Evolutionary conservation across 1,140 invertebrate species (phyloP), one percentile per base, ranked within the genome.

Genomic region (Stegodyphus dumicola): DNA sequence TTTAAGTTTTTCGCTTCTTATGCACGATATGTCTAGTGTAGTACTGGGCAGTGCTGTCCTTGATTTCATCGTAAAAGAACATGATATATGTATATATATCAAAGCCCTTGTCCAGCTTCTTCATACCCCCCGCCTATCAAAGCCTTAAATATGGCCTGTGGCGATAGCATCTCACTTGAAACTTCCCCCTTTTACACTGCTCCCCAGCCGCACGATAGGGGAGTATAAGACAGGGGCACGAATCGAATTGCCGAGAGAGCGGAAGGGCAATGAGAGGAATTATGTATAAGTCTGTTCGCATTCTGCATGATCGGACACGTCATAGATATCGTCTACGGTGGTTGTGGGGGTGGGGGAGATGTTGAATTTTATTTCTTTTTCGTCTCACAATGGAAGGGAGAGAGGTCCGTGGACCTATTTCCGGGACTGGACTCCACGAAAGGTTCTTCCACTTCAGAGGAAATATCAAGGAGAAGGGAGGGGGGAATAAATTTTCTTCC

Each of bases 251-350:
- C 17, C 65, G 65, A 54, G 51, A 10, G 70, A 73, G 69, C 79
- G 79, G 79, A 73, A 65, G 56, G 77, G 69, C 79, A 81, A 81
- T 81, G 79, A 81, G 79, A 73, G 56, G 79, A 81, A 81, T 81
- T 81, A 81, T 81, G 79, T 81, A 81, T 81, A 81, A 81, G 79
- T 73, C 79, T 81, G 69, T 74, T 74, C 79, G 70, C 70, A 81
- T 81, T 81, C 79, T 81, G 79, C 79, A 81, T 81, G 79, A 81
- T 73, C 79, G 79, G 66, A 51, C 70, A 60, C 79, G 70, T 80
- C 79, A 81, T 52, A 54, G 70, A 52, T 49, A 18, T 33, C 33
- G 33, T 33, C 33, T 33, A 33, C 33, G 33, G 33, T 33, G 33
- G 33, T 33, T 33, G 33, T 33, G 52, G 7, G 77, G 49, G n/a